A percentile compares a stretch with the other conserved stretches of the same genome.
Evolutionary conservation across 2,797 vertebrate genomes (phyloP).

Genomic region (Periophthalmus magnuspinnatus): DNA sequence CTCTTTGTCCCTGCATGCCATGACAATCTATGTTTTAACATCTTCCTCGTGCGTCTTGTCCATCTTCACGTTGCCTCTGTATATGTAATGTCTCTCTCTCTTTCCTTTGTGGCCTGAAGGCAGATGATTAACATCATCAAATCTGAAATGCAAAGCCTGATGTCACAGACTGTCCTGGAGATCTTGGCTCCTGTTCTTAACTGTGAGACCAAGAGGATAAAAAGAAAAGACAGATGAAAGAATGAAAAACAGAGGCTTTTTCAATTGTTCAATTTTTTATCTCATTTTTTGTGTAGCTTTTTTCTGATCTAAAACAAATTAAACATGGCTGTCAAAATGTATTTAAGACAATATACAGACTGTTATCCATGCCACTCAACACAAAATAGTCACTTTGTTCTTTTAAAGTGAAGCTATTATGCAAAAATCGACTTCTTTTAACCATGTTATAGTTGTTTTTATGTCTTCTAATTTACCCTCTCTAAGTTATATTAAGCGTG

Average conservation of each 20-base stretch:
- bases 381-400: too few relatives aligned
- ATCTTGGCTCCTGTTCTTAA: slow-evolving; percentile 32
- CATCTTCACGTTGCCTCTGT: slow-evolving; percentile 36
- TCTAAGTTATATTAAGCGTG: too few relatives aligned
- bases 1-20: slow-evolving; percentile 28
- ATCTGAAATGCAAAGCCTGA: slow-evolving; percentile 69
- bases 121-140: slow-evolving; percentile 71
- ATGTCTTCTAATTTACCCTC: too few relatives aligned
- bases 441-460: too few relatives aligned
- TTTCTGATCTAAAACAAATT: too few relatives aligned
- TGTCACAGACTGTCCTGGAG: slow-evolving; percentile 63
- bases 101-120: slow-evolving; percentile 50
- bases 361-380: too few relatives aligned
- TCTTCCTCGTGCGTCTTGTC: slow-evolving; percentile 23
- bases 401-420: too few relatives aligned
- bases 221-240: slow-evolving; percentile 24
- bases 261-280: too few relatives aligned
- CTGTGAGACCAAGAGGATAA: slow-evolving; percentile 27
- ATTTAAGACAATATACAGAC: too few relatives aligned
- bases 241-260: not conserved
- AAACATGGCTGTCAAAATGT: too few relatives aligned
- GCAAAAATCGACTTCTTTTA: too few relatives aligned
- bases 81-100: slow-evolving; percentile 27
- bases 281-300: too few relatives aligned
- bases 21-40: slow-evolving; percentile 29